Base-by-base conservation (phyloP, 2,797 vertebrate genomes). In the Lacerta agilis region DNA sequence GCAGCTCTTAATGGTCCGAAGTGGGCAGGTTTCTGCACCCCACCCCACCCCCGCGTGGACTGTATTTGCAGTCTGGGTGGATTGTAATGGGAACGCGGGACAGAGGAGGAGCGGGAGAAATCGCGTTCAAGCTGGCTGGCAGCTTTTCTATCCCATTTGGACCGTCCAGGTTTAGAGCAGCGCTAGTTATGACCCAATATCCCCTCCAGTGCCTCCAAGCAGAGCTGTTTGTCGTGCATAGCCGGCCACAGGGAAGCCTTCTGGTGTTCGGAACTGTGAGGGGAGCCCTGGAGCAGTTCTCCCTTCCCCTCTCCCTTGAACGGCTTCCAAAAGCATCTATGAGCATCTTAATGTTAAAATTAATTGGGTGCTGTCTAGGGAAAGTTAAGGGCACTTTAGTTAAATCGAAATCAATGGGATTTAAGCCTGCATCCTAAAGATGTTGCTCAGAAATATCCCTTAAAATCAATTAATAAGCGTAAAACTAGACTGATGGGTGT, bases 181-280 rank as follows among this genome's bases (percentile, higher is more conserved):
- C 27, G 64, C 23, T 15, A 55, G 49, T 15, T 55, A 15, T 66
- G 64, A 58, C 87, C 87, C 90, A 89, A 77, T n/a, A 89, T 88
- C 76, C 79, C 88, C 80, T 82, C 77, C 83, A 76, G 80, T 86
- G 69, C 69, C 92, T 72, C 89, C 25, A 87, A 86, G 61, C 73
- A 29, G 86, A 61, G 86, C 79, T 89, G 89, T 84, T 89, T 69
- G 91, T 89, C 91, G 88, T 66, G 84, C 87, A 71, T 38, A 85
- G 75, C 33, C 1, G 73, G 79, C 36, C 73, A 89, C 4, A 79
- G 71, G 79, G 45, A 91, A 29, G 27, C 82, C 77, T 61, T 80
- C 43, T 25, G 58, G 86, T 89, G 75, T 67, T 83, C 41, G 1
- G 75, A 1, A 25, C 69, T 73, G 72, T 89, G 4, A 11, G 41